Conservation (phyloP, 1,140 invertebrate genomes). For the Phymorhynchus buccinoides region DNA sequence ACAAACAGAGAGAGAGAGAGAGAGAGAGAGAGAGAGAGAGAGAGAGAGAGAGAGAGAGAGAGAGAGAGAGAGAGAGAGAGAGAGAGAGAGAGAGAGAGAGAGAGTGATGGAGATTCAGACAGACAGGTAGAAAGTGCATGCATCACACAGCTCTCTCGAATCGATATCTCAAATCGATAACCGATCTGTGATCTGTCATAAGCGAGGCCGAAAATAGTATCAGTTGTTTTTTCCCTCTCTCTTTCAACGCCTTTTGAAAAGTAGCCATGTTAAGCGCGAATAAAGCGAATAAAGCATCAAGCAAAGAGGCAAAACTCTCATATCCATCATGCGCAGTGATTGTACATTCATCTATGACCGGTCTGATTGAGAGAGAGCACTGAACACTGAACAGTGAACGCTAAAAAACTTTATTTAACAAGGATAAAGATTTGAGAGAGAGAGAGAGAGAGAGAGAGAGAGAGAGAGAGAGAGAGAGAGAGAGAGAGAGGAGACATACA, state of each 20-base stretch:
- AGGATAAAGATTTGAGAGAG: background rate
- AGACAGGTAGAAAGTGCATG: background rate
- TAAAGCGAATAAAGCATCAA: background rate
- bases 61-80: background rate
- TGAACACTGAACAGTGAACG: no score
- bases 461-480: background rate
- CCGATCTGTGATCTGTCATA: no score
- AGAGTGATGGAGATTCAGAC: background rate
- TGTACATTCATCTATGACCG: background rate
- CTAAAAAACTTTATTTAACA: no score
- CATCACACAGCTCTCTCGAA: no score
- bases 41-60: conserved; percentile 25
- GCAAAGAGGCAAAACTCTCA: background rate
- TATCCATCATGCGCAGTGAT: no score
- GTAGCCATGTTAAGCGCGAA: background rate
- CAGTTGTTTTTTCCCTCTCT: no score
- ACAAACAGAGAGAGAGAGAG: background rate
- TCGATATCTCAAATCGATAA: no score
- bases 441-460: background rate
- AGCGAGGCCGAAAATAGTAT: no score
- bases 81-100: conserved; percentile 23
- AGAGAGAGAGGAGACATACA: background rate
- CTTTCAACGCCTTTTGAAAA: no score
- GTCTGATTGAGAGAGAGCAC: background rate
- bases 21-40: conserved; percentile 4